phyloP scores from a whole-genome alignment of 2,113 vertebrate species.

The Lutjanus erythropterus region DNA sequence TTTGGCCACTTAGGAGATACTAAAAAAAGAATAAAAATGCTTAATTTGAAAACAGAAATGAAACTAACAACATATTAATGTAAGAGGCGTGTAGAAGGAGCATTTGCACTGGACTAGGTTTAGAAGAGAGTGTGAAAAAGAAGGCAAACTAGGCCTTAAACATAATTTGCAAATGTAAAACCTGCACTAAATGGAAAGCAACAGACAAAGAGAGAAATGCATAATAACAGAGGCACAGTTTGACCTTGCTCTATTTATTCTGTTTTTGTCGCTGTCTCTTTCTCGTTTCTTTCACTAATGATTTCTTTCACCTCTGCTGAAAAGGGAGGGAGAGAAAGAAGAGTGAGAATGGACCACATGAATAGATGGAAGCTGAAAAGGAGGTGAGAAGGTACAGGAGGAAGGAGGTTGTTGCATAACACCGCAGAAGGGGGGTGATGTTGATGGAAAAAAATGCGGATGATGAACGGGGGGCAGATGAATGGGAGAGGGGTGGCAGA shows the following conservation, averaged over 20 bases:
- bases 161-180: conserved; percentile 21
- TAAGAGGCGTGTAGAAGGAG: not conserved
- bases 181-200: conserved; percentile 15
- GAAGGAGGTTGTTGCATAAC: conserved; percentile 5
- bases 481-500: not conserved
- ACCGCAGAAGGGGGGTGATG: not conserved
- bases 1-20: not conserved
- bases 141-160: not conserved
- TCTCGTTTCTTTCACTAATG: conserved; percentile 23
- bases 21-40: not conserved
- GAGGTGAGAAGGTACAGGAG: conserved; percentile 13
- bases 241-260: conserved; percentile 55
- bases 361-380: conserved; percentile 44
- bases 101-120: not conserved
- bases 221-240: conserved; percentile 11
- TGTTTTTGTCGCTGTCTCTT: conserved; percentile 10
- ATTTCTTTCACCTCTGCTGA: conserved; percentile 48
- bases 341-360: conserved; percentile 36
- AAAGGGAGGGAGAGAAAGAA: conserved; percentile 21
- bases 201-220: conserved; percentile 2
- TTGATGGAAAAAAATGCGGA: conserved; percentile 10
- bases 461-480: conserved; percentile 23
- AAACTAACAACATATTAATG: not conserved
- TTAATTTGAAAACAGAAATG: not conserved
- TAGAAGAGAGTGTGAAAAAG: not conserved